phyloP scores from a whole-genome alignment of 2,797 vertebrate genomes.

The Alfaro cultratus region DNA sequence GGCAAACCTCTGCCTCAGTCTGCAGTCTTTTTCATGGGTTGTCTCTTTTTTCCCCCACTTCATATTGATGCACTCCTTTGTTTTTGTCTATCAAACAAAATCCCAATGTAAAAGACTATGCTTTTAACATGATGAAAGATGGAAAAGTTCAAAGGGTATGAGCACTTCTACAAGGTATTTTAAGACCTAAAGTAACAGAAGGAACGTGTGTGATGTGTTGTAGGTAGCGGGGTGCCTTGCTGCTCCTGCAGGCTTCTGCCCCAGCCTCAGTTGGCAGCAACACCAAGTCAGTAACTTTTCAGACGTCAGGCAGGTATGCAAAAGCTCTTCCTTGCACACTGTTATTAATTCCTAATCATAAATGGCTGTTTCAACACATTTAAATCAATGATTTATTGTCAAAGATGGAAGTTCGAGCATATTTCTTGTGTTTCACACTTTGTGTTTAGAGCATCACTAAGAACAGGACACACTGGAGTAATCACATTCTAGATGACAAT shows the following conservation, averaged over 20 bases:
- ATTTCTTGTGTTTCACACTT: background rate
- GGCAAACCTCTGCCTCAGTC: background rate
- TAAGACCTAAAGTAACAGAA: background rate
- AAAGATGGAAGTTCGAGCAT: background rate
- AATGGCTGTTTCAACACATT: background rate
- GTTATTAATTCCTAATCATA: background rate
- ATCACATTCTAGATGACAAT: slow-evolving; percentile 91
- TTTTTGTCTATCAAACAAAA: background rate
- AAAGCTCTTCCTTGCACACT: background rate
- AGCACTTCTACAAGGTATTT: background rate
- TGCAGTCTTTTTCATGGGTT: background rate
- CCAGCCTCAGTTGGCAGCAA: slow-evolving; percentile 92
- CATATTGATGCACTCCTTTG: background rate
- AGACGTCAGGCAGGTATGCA: slow-evolving; percentile 88
- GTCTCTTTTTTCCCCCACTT: background rate
- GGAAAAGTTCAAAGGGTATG: background rate
- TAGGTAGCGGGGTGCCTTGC: slow-evolving; percentile 91
- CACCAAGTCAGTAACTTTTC: slow-evolving; percentile 93
- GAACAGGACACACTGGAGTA: slow-evolving; percentile 90
- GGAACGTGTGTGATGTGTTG: slow-evolving; percentile 12
- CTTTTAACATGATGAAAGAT: background rate
- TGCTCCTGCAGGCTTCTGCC: slow-evolving; percentile 90
- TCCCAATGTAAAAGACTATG: background rate
- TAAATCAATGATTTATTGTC: background rate
- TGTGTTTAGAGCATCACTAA: slow-evolving; percentile 87